Conservation (phyloP, 1,140 invertebrate species). For the Aleiodes sp. region DNA sequence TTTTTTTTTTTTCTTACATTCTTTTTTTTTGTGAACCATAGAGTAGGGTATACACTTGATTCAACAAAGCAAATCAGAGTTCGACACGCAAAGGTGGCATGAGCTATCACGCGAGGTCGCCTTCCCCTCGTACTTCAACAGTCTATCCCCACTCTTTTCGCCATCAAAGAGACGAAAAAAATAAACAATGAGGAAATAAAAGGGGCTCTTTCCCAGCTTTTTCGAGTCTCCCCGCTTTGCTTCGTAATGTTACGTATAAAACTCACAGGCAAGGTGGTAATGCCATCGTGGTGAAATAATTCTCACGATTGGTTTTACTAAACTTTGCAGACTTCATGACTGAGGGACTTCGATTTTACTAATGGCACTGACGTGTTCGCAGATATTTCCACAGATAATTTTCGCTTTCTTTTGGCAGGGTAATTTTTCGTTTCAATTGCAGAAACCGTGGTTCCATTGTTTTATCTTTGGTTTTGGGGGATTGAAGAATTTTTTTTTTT, state of each 20-base stretch:
- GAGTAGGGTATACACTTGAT: conserved; percentile 57
- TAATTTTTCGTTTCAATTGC: too few relatives aligned
- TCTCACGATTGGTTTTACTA: not conserved
- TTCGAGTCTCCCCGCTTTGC: not conserved
- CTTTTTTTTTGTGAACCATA: conserved; percentile 41
- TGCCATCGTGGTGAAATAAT: conserved; percentile 7
- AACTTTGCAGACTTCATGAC: too few relatives aligned
- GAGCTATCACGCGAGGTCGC: conserved; percentile 61
- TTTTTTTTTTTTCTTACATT: conserved; percentile 44
- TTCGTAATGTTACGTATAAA: conserved; percentile 47
- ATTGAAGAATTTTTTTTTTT: too few relatives aligned
- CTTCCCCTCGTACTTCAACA: conserved; percentile 26
- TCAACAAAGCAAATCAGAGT: conserved; percentile 66
- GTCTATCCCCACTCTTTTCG: not conserved
- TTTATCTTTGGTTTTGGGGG: too few relatives aligned
- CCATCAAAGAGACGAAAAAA: too few relatives aligned
- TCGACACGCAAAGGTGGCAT: conserved; percentile 63
- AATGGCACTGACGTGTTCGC: not conserved
- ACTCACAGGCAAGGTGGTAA: conserved; percentile 53
- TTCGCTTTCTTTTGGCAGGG: too few relatives aligned
- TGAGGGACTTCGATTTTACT: not conserved
- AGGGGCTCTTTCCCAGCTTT: conserved; percentile 1
- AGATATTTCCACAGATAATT: not conserved
- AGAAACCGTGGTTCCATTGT: too few relatives aligned
- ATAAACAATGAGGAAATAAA: not conserved